Percentiles rank a stretch among this genome's conserved stretches.
Conservation (phyloP, 1,140 invertebrate species). For the Subanguina moxae region DNA sequence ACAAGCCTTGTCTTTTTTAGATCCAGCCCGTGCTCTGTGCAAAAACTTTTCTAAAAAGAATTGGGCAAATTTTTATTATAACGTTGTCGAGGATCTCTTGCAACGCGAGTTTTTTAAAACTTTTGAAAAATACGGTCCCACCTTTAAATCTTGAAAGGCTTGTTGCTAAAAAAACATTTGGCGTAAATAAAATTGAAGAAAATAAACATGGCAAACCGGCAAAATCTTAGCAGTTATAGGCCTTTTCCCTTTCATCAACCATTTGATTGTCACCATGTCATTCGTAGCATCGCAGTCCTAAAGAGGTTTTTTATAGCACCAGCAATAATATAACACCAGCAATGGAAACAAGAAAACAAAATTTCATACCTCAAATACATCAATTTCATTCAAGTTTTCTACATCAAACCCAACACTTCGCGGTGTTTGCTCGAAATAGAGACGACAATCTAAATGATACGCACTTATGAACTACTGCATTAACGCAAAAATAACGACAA, state of each 20-base stretch:
- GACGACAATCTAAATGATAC: background rate
- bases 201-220: slow-evolving; percentile 10
- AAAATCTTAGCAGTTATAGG: slow-evolving; percentile 15
- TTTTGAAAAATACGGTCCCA: background rate
- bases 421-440: slow-evolving; percentile 13
- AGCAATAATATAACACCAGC: too few relatives aligned
- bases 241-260: slow-evolving; percentile 16
- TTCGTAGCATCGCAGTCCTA: slow-evolving; percentile 9
- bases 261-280: slow-evolving; percentile 20
- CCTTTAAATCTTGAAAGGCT: background rate
- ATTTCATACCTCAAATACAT: slow-evolving; percentile 13
- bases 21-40: slow-evolving; percentile 17
- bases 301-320: too few relatives aligned
- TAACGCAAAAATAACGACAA: background rate
- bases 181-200: background rate
- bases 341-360: too few relatives aligned
- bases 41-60: slow-evolving; percentile 20
- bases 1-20: slow-evolving; percentile 13
- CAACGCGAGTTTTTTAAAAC: background rate
- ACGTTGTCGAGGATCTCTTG: too few relatives aligned
- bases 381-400: slow-evolving; percentile 6
- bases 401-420: slow-evolving; percentile 8
- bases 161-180: slow-evolving; percentile 9
- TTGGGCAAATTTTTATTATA: background rate
- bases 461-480: too few relatives aligned